Conservation (phyloP, 2,797 vertebrate genomes). For the Schizopygopsis pylzovi region DNA sequence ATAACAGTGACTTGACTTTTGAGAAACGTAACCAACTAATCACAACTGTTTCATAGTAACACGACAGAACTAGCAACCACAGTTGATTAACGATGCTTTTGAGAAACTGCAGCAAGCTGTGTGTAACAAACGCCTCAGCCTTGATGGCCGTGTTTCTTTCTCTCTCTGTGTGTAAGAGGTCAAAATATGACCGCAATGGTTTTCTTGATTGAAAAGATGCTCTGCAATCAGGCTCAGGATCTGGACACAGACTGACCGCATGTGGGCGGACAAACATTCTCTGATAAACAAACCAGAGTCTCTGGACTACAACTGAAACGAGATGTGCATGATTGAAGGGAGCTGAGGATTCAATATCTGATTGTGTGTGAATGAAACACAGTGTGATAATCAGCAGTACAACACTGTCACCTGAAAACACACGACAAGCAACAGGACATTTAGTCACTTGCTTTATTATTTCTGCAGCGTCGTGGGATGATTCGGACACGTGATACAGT, state of each 20-base stretch:
- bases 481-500: not conserved
- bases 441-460: not conserved
- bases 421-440: not conserved
- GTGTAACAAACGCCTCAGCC: not conserved
- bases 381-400: not conserved
- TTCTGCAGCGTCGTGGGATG: not conserved
- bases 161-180: not conserved
- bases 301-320: not conserved
- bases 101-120: not conserved
- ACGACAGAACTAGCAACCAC: not conserved
- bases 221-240: conserved; percentile 17
- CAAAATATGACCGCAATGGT: not conserved
- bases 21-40: not conserved
- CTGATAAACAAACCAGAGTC: not conserved
- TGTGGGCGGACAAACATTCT: conserved; percentile 2
- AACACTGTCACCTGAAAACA: not conserved
- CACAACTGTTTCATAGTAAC: not conserved
- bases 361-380: not conserved
- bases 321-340: not conserved
- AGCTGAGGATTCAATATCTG: not conserved
- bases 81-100: not conserved
- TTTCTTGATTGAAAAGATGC: conserved; percentile 18
- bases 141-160: not conserved
- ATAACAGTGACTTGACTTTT: no score
- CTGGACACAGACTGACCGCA: not conserved